These are phyloP conservation scores for Nebria ingens DNA, from an alignment of 1,140 invertebrate genomes.

Conservation along the genomic window DNA sequence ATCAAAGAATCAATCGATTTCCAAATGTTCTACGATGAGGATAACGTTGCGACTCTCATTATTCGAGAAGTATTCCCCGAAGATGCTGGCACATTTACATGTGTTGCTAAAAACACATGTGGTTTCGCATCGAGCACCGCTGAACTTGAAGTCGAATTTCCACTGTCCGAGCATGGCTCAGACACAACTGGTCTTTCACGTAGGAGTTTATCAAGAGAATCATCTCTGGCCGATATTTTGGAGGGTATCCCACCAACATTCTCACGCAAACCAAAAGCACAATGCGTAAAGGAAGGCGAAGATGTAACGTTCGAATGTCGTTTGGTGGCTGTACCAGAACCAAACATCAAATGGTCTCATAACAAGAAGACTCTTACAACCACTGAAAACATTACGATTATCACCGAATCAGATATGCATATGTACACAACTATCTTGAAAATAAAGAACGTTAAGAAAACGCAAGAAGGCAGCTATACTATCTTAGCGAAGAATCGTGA, in stretches of 20 bases:
- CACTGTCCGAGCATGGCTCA: slow-evolving; percentile 78
- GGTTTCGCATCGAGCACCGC: slow-evolving; percentile 89
- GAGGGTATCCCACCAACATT: slow-evolving; percentile 92
- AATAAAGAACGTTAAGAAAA: slow-evolving; percentile 64
- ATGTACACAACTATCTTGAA: slow-evolving; percentile 76
- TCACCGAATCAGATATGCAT: slow-evolving; percentile 76
- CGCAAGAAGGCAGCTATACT: slow-evolving; percentile 80
- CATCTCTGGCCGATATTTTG: slow-evolving; percentile 78
- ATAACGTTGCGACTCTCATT: slow-evolving; percentile 83
- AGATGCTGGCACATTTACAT: slow-evolving; percentile 93
- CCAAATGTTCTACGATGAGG: slow-evolving; percentile 86
- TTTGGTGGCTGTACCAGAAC: slow-evolving; percentile 80
- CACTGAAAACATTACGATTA: slow-evolving; percentile 55
- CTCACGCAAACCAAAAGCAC: slow-evolving; percentile 72
- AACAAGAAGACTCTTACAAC: slow-evolving; percentile 62
- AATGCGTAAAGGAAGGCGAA: slow-evolving; percentile 68
- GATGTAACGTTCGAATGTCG: slow-evolving; percentile 74
- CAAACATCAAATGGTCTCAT: slow-evolving; percentile 75
- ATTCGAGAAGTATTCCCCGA: slow-evolving; percentile 95
- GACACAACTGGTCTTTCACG: slow-evolving; percentile 61
- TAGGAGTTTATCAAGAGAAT: slow-evolving; percentile 76
- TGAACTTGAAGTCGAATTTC: slow-evolving; percentile 77
- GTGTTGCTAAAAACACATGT: slow-evolving; percentile 88
- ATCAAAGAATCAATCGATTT: slow-evolving; percentile 85
- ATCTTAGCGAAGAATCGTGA: slow-evolving; percentile 80